phyloP scores from a whole-genome alignment of 2,113 vertebrate species.

The Gobiocypris rarus region DNA sequence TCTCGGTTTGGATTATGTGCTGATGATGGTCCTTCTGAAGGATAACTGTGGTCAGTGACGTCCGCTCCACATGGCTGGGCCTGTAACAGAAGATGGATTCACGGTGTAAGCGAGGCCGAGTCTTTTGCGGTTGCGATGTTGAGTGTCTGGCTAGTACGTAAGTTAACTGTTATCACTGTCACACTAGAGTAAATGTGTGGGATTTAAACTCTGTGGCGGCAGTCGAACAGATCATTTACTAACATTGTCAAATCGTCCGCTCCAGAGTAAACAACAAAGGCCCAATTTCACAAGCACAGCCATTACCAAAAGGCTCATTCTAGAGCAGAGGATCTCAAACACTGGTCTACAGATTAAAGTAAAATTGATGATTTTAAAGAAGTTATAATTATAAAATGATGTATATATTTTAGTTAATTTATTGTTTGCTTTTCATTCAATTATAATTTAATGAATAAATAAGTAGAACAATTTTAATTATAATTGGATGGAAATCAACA shows the following conservation, averaged over 20 bases:
- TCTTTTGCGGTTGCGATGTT: neutral
- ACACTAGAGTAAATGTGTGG: conserved; percentile 43
- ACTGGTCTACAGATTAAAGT: neutral
- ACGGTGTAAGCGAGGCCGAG: neutral
- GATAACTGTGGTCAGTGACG: conserved; percentile 4
- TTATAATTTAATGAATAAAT: neutral
- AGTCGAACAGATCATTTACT: conserved; percentile 59
- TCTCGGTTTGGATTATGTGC: conserved; percentile 13
- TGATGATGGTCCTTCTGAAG: conserved; percentile 14
- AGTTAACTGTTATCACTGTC: conserved; percentile 33
- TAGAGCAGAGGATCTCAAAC: neutral
- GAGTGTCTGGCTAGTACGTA: neutral
- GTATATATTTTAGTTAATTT: too few species aligned
- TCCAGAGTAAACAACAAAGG: conserved; percentile 60
- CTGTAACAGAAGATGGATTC: neutral
- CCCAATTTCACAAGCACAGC: conserved; percentile 15
- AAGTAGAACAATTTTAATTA: neutral
- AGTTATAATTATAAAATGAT: neutral
- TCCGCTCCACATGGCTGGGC: neutral
- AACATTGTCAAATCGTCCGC: conserved; percentile 54
- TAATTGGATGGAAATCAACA: neutral
- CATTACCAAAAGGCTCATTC: neutral
- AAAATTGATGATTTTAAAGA: neutral
- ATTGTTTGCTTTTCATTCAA: neutral
- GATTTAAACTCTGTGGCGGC: conserved; percentile 47